phyloP scores from a whole-genome alignment of 2,113 vertebrate species.

The Corynorhinus townsendii region DNA sequence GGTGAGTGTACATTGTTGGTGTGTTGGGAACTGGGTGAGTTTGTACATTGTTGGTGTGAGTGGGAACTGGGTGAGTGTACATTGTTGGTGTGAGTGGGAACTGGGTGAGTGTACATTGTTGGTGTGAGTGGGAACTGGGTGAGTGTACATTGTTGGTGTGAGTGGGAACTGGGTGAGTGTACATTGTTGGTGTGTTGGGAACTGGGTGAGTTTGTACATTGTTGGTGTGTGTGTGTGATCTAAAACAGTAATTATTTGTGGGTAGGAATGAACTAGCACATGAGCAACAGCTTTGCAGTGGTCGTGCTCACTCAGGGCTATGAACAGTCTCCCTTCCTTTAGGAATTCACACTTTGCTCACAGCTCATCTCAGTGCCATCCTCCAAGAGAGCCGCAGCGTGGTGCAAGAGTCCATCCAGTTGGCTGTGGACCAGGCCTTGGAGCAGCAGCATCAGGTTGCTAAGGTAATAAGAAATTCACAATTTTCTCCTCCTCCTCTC shows the following conservation, averaged over 20 bases:
- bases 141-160: no score
- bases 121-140: neutral
- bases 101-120: no score
- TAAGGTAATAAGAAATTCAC: constrained; percentile 52
- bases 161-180: neutral
- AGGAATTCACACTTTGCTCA: constrained; percentile 63
- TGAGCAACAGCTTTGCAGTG: neutral
- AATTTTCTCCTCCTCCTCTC: neutral
- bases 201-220: neutral
- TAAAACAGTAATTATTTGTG: neutral
- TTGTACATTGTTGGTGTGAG: constrained; percentile 6
- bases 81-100: constrained; percentile 9
- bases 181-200: no score
- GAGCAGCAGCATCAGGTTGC: constrained; percentile 18
- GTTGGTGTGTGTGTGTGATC: neutral
- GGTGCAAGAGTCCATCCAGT: constrained; percentile 57
- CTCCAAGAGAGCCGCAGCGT: constrained; percentile 49
- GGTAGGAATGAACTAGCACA: neutral
- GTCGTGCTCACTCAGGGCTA: neutral
- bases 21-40: neutral
- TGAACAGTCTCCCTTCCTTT: neutral
- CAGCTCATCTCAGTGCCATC: constrained; percentile 57
- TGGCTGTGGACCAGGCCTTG: constrained; percentile 40
- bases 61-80: neutral
- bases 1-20: neutral